A percentile compares a stretch with the other conserved stretches of the same genome.
These are phyloP conservation scores for Emmelina monodactyla DNA, from an alignment of 2,888 invertebrate genomes.

Conservation along the genomic window DNA sequence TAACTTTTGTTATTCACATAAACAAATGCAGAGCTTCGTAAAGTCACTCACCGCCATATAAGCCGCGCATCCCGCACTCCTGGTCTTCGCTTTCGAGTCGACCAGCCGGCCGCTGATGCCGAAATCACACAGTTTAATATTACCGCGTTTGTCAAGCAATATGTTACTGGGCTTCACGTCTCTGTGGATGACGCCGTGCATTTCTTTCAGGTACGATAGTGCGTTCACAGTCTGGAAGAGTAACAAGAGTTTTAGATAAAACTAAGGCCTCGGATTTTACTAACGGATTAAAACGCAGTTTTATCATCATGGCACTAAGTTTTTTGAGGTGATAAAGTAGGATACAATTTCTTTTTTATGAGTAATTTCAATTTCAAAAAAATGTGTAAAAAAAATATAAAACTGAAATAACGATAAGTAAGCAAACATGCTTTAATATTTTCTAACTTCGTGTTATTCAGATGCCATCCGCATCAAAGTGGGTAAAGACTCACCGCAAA, in stretches of 20 bases:
- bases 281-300: too few species aligned
- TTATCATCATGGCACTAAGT: too few species aligned
- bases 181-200: constrained; percentile 96
- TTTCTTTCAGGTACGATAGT: constrained; percentile 95
- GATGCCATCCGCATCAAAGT: too few species aligned
- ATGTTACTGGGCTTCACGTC: constrained; percentile 99
- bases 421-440: too few species aligned
- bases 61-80: constrained; percentile 98
- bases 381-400: too few species aligned
- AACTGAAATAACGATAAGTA: too few species aligned
- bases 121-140: constrained; percentile 98
- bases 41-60: constrained; percentile 90
- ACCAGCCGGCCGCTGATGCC: constrained; percentile 98
- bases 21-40: not conserved
- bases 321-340: not conserved
- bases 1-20: too few species aligned
- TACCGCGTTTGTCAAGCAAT: constrained; percentile 91
- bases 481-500: constrained; percentile 78
- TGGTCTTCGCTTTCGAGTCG: constrained; percentile 96
- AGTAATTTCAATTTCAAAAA: too few species aligned
- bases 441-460: too few species aligned
- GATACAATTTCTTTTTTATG: not conserved
- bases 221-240: constrained; percentile 87
- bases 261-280: too few species aligned
- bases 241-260: not conserved